A percentile compares a stretch with the other conserved stretches of the same genome.
Conservation (phyloP, 2,113 vertebrate genomes). For the Cottus gobio region DNA sequence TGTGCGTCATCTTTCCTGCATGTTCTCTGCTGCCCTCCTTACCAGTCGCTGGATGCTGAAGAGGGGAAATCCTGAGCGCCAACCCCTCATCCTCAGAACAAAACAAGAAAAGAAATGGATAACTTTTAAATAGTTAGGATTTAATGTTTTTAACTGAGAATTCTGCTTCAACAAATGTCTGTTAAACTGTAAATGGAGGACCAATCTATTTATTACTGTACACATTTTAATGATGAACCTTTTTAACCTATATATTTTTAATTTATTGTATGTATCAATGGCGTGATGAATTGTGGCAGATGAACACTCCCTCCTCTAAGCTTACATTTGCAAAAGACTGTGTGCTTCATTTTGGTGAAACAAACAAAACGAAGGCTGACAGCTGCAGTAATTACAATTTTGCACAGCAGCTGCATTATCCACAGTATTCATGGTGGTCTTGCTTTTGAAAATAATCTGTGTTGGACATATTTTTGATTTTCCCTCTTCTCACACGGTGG, state of each 20-base stretch:
- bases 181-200: slow-evolving; percentile 68
- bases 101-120: slow-evolving; percentile 40
- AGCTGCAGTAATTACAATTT: neutral
- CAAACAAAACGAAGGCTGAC: slow-evolving; percentile 15
- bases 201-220: slow-evolving; percentile 78
- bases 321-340: slow-evolving; percentile 15
- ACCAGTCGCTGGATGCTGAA: slow-evolving; percentile 42
- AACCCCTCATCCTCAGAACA: slow-evolving; percentile 57
- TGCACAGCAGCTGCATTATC: slow-evolving; percentile 6
- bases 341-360: slow-evolving; percentile 17
- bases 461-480: slow-evolving; percentile 8
- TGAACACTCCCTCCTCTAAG: slow-evolving; percentile 37
- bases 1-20: slow-evolving; percentile 29
- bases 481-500: slow-evolving; percentile 42
- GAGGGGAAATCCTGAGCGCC: slow-evolving; percentile 52
- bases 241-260: slow-evolving; percentile 59
- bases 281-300: slow-evolving; percentile 16
- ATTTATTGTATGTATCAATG: slow-evolving; percentile 58
- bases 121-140: slow-evolving; percentile 54
- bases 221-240: slow-evolving; percentile 57
- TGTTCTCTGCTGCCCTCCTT: slow-evolving; percentile 26
- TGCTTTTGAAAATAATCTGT: slow-evolving; percentile 23
- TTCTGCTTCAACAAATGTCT: slow-evolving; percentile 47
- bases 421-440: slow-evolving; percentile 29
- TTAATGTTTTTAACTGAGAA: slow-evolving; percentile 57